phyloP scores from a whole-genome alignment of 2,113 vertebrate species.

The Cebidichthys violaceus region DNA sequence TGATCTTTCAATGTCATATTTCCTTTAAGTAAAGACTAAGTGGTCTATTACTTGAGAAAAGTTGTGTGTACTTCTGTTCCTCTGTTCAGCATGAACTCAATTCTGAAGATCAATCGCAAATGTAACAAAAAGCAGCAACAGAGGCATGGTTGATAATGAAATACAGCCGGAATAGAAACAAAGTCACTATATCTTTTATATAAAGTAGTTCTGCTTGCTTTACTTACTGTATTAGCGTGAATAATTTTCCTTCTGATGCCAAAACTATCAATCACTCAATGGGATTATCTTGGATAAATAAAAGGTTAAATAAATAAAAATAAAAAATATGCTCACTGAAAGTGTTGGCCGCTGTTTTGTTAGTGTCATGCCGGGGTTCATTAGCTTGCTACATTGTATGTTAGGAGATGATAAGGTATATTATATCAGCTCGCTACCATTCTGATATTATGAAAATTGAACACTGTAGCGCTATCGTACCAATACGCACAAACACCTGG shows the following conservation, averaged over 20 bases:
- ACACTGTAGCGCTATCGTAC: background rate
- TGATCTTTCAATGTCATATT: background rate
- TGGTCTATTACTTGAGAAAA: background rate
- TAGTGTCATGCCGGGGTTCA: constrained; percentile 9
- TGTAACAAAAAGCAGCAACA: background rate
- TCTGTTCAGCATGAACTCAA: background rate
- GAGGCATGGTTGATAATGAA: background rate
- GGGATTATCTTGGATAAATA: background rate
- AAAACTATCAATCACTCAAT: background rate
- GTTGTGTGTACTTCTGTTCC: background rate
- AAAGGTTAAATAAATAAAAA: background rate
- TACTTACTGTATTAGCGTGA: constrained; percentile 12
- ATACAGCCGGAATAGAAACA: constrained; percentile 33
- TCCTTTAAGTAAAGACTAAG: background rate
- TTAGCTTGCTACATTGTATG: constrained; percentile 7
- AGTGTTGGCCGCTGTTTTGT: constrained; percentile 7
- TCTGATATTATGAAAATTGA: background rate
- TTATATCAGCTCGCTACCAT: background rate
- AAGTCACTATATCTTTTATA: background rate
- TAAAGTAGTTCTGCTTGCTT: constrained; percentile 16
- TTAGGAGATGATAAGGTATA: constrained; percentile 12
- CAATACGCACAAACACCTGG: background rate
- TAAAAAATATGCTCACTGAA: constrained; percentile 25
- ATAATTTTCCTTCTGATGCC: background rate
- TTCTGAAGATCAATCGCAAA: background rate